These are phyloP conservation scores for Drosophila neutralis DNA, from an alignment of 2,888 invertebrate genomes.

Conservation along the genomic window DNA sequence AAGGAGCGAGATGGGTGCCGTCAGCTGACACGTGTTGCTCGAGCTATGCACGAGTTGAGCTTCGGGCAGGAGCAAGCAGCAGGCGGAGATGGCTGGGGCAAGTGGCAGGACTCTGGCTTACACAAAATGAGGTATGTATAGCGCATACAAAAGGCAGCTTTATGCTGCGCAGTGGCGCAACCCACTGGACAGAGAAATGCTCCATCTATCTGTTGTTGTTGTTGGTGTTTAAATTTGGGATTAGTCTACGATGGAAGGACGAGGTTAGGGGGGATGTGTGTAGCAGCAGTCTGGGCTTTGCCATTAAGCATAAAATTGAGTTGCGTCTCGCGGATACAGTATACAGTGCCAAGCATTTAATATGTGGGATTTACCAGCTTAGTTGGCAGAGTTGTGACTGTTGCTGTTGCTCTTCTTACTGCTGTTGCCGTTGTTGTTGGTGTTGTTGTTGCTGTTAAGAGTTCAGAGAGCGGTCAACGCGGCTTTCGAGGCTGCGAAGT, in stretches of 20 bases:
- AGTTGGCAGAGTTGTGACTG: conserved; percentile 30
- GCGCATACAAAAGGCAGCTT: conserved; percentile 29
- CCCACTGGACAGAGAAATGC: conserved; percentile 25
- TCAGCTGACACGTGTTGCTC: conserved; percentile 68
- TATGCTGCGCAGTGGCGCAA: conserved; percentile 24
- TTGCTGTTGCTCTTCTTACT: conserved; percentile 8
- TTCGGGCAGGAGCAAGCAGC: not conserved
- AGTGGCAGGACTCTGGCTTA: conserved; percentile 22
- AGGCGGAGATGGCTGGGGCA: not conserved
- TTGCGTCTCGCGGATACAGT: conserved; percentile 31
- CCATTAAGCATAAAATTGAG: conserved; percentile 66
- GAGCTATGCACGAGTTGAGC: conserved; percentile 50
- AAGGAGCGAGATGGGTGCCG: conserved; percentile 3
- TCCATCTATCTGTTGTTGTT: conserved; percentile 12
- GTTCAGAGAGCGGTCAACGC: conserved; percentile 34
- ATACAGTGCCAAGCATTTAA: conserved; percentile 61
- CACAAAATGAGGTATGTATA: conserved; percentile 30
- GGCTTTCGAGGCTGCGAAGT: conserved; percentile 29
- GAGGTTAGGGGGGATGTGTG: not conserved
- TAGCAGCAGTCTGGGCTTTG: conserved; percentile 9
- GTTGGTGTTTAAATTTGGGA: conserved; percentile 48
- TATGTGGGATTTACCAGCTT: conserved; percentile 60
- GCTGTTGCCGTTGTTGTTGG: not conserved
- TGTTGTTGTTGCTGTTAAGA: conserved; percentile 1
- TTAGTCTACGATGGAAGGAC: conserved; percentile 32